These are phyloP conservation scores for Hypselothyrea guttata DNA, from an alignment of 2,888 invertebrate species.

Conservation along the genomic window DNA sequence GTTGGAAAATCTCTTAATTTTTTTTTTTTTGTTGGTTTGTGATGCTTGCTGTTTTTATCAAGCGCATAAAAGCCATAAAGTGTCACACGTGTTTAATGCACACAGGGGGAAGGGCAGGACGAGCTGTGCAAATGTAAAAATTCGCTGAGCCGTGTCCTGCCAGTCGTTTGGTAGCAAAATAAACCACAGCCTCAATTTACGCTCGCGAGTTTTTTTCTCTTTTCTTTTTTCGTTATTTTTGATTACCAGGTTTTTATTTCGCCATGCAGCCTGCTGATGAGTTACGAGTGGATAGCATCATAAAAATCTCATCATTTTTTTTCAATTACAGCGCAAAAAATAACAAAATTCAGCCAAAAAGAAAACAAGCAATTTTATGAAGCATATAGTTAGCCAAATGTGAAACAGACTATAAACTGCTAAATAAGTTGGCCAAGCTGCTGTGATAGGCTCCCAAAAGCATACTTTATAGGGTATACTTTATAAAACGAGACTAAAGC, in stretches of 20 bases:
- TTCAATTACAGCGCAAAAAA: conserved; percentile 60
- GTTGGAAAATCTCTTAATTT: conserved; percentile 15
- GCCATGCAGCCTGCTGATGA: conserved; percentile 39
- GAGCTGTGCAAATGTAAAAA: conserved; percentile 28
- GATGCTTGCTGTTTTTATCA: background rate
- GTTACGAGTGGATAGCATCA: conserved; percentile 63
- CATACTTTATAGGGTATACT: background rate
- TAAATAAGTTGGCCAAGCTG: conserved; percentile 46
- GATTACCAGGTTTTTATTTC: conserved; percentile 68
- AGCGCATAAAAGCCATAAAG: conserved; percentile 63
- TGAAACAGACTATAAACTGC: conserved; percentile 56
- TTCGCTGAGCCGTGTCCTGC: conserved; percentile 36
- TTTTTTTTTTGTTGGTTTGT: conserved; percentile 16
- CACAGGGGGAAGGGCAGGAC: background rate
- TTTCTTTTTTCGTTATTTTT: conserved; percentile 14
- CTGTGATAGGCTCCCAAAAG: conserved; percentile 6
- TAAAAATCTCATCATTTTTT: conserved; percentile 63
- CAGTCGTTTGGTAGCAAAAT: conserved; percentile 37
- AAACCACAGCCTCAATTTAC: conserved; percentile 62
- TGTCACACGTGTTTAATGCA: conserved; percentile 47
- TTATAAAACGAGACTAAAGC: background rate
- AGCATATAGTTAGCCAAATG: conserved; percentile 53
- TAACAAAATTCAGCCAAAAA: conserved; percentile 13
- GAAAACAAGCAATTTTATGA: conserved; percentile 19
- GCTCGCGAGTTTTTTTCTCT: conserved; percentile 22